Evolutionary conservation across 2,888 invertebrate genomes (phyloP), one percentile per base, ranked within the genome.

Genomic region (Ochlodes sylvanus): DNA sequence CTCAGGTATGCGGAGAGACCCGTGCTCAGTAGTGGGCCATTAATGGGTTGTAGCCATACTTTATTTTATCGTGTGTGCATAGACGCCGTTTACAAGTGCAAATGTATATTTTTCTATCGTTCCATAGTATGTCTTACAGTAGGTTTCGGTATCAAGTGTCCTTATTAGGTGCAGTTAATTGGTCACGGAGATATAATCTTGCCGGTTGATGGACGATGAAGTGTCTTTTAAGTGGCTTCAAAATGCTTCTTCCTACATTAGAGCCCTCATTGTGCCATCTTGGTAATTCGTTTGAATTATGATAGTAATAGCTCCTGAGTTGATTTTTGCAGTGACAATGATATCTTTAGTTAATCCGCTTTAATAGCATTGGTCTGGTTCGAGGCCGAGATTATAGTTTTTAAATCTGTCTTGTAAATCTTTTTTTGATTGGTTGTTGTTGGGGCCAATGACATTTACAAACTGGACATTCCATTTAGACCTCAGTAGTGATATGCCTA

Each of bases 121-220:
- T 38, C 7, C 12, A 42, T 17, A 63, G 55, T 19, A 54, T 12
- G 54, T 60, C 65, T 54, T 54, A 7, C 44, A 15, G 34, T 60
- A 66, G 42, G 27, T 61, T n/a, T 42, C n/a, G 32, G 54, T 61
- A 60, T 14, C 54, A 44, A 66, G 50, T 60, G 66, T 60, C 60
- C 66, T 60, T 66, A 66, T 66, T 66, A 66, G 66, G 60, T 66
- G 54, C 66, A 66, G 19, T 66, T 66, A 66, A 66, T 67, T 67
- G 61, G 47, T 61, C 55, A 61, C 60, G 54, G 54, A 62, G 62
- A 68, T 62, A 47, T 68, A 56, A 68, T 62, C 60, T 55, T 19
- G 62, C 21, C 41, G 47, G 67, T 62, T 62, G 67, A 61, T 67
- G 67, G 54, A 56, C 67, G 67, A 68, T 62, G 61, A 68, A 68